phyloP scores from a whole-genome alignment of 2,113 vertebrate species.

The Heterotis niloticus region DNA sequence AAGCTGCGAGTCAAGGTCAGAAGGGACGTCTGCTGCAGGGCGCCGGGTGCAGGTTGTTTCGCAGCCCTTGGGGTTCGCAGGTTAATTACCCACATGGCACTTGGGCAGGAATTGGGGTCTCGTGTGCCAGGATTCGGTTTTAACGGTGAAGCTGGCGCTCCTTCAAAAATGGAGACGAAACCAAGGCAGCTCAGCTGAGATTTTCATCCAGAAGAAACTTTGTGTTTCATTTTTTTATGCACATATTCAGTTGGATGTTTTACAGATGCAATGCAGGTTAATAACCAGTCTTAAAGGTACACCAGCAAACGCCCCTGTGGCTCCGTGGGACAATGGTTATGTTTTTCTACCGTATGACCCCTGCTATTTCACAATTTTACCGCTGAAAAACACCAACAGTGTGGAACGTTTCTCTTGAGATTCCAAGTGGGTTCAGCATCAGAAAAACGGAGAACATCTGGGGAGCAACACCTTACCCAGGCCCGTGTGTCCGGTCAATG shows the following conservation, averaged over 20 bases:
- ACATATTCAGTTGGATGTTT: background rate
- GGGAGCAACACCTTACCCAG: too few relatives aligned
- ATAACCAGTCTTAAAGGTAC: conserved; percentile 5
- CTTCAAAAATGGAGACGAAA: too few relatives aligned
- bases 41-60: too few relatives aligned
- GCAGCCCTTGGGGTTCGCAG: too few relatives aligned
- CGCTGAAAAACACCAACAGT: background rate
- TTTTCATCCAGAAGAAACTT: background rate
- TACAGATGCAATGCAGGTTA: conserved; percentile 6
- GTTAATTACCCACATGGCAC: too few relatives aligned
- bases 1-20: too few relatives aligned
- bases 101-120: too few relatives aligned
- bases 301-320: background rate
- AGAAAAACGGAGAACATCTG: background rate
- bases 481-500: background rate
- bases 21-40: too few relatives aligned
- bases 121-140: too few relatives aligned
- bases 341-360: background rate
- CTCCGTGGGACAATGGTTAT: background rate
- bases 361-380: background rate
- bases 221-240: background rate
- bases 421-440: too few relatives aligned
- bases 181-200: background rate
- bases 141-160: too few relatives aligned
- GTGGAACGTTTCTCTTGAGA: background rate